Base-by-base conservation (phyloP, 2,888 invertebrate genomes). In the Drosophila aldrichi region DNA sequence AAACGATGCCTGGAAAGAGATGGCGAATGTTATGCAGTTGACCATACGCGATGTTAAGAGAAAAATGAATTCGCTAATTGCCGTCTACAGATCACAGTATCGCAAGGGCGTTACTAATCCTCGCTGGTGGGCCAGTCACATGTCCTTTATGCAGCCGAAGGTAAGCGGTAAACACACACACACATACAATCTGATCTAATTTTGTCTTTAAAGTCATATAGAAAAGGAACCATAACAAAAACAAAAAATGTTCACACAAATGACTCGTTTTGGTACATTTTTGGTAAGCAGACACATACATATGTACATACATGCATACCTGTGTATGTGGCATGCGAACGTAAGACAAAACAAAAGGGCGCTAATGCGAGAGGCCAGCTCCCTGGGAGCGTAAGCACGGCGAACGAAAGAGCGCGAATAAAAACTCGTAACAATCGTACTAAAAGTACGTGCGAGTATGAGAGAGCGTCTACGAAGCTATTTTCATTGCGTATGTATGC, bases 81-180 rank as follows among this genome's bases (percentile, higher is more conserved):
- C 41, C 25, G 69, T 64, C 10, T 69, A 58, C 10, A 52, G 44
- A 36, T 54, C 48, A 14, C 69, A 69, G 48, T 48, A 54, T 18
- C 64, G 64, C n/a, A 46, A 59, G 6, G 54, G 58, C 14, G 64
- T 69, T n/a, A 7, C 46, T 2, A 54, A 48, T 58, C 54, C 46
- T 0, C 58, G 69, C 10, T 69, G 69, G 69, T 69, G 69, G 64
- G 29, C 64, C 32, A 34, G 9, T 20, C 54, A 69, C n/a, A 58
- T 69, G 69, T 34, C 36, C 7, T 69, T 69, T 36, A 41, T 69
- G 41, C 38, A 56, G 49, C 59, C 16, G 18, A 40, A 8, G 41
- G 63, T 63, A 58, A 57, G 48, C 34, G 7, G 3, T 9, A 25
- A 20, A 29, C 41, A 40, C 3, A 2, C 40, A 16, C 14, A n/a